Evolutionary conservation across 2,888 invertebrate species (phyloP).

Genomic region (Eurytoma adleriae): DNA sequence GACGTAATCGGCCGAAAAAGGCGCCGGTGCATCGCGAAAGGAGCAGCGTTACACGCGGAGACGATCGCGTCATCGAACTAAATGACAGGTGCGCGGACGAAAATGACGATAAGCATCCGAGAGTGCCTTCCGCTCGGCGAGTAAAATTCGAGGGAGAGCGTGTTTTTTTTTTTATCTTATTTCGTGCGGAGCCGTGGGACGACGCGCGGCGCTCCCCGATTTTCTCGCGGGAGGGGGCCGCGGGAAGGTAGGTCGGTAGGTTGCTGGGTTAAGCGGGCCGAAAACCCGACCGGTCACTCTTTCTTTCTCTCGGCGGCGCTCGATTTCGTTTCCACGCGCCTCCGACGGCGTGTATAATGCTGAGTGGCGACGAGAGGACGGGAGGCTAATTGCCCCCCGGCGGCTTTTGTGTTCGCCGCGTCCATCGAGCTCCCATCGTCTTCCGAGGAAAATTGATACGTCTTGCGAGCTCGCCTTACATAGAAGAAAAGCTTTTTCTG

Average conservation of each 20-base stretch:
- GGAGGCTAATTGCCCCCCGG: too few relatives aligned
- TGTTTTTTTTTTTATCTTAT: neutral
- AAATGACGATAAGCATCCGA: conserved; percentile 14
- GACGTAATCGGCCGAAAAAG: neutral
- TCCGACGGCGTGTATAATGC: neutral
- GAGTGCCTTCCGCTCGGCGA: conserved; percentile 8
- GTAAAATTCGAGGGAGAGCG: neutral
- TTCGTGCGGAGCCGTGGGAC: too few relatives aligned
- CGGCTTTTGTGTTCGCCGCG: too few relatives aligned
- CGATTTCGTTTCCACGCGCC: conserved; percentile 19
- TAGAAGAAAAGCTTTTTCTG: too few relatives aligned
- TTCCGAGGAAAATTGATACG: too few relatives aligned
- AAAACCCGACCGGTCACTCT: conserved; percentile 51
- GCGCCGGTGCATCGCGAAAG: neutral
- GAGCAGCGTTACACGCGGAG: neutral
- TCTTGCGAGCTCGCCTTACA: too few relatives aligned
- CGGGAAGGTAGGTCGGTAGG: conserved; percentile 48
- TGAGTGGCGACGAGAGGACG: neutral
- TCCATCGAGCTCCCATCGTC: too few relatives aligned
- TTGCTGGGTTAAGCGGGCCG: conserved; percentile 43
- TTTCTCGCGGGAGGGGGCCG: neutral
- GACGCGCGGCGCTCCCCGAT: too few relatives aligned
- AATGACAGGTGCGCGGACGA: neutral
- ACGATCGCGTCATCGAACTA: conserved; percentile 2
- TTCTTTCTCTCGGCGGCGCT: conserved; percentile 40